phyloP scores from a whole-genome alignment of 2,888 invertebrate genomes.

The Acronicta aceris region DNA sequence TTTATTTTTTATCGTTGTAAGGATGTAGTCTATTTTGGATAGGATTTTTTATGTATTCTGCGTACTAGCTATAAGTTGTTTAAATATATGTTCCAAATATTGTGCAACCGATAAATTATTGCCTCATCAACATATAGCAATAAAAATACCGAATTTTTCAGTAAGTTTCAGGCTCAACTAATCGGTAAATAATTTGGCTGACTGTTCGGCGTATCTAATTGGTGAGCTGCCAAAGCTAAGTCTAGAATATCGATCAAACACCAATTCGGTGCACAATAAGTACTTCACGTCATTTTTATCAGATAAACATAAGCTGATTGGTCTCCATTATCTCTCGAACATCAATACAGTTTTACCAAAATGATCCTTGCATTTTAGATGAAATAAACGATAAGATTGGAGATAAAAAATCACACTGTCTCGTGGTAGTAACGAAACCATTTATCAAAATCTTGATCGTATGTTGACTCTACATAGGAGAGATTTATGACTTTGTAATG shows the following conservation, averaged over 20 bases:
- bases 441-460: constrained; percentile 26
- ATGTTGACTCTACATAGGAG: constrained; percentile 20
- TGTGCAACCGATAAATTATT: neutral
- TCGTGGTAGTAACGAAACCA: constrained; percentile 9
- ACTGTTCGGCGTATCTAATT: constrained; percentile 11
- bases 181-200: constrained; percentile 1
- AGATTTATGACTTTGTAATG: constrained; percentile 34
- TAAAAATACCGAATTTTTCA: neutral
- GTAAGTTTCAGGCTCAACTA: neutral
- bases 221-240: constrained; percentile 45
- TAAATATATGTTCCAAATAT: neutral
- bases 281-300: constrained; percentile 71
- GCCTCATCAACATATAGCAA: constrained; percentile 1
- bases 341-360: constrained; percentile 68
- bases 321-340: constrained; percentile 71
- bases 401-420: constrained; percentile 19
- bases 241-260: constrained; percentile 72
- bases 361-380: constrained; percentile 50
- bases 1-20: too few species aligned
- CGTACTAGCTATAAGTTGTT: neutral
- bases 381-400: constrained; percentile 35
- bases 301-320: constrained; percentile 78
- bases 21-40: too few species aligned
- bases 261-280: constrained; percentile 57
- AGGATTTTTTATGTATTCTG: neutral